Percentiles rank a stretch among this genome's conserved stretches.
Conservation (phyloP, 2,113 vertebrate genomes). For the Pipa parva region DNA sequence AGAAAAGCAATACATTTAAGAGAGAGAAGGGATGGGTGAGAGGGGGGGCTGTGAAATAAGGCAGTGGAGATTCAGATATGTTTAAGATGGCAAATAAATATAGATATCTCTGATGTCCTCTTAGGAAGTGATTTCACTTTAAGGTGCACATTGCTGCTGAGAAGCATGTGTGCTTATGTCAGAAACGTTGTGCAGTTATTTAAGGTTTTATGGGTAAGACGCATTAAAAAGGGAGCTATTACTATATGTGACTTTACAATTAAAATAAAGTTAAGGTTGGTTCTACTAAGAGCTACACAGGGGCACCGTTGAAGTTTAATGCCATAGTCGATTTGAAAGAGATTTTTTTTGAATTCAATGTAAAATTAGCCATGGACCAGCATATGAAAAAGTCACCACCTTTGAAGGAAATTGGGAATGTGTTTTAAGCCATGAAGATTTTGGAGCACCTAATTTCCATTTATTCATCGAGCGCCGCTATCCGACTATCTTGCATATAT, state of each 20-base stretch:
- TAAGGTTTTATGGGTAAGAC: slow-evolving; percentile 66
- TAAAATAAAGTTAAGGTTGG: slow-evolving; percentile 69
- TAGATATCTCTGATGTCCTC: slow-evolving; percentile 74
- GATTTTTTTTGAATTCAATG: slow-evolving; percentile 65
- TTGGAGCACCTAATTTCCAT: slow-evolving; percentile 48
- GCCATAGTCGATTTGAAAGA: slow-evolving; percentile 59
- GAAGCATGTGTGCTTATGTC: slow-evolving; percentile 68
- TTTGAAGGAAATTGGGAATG: slow-evolving; percentile 68
- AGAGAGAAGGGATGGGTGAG: not conserved
- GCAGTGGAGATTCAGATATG: slow-evolving; percentile 77
- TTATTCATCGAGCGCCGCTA: slow-evolving; percentile 58
- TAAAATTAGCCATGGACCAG: slow-evolving; percentile 71
- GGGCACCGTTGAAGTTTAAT: slow-evolving; percentile 58
- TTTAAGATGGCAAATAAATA: slow-evolving; percentile 81
- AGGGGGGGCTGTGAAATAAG: slow-evolving; percentile 60
- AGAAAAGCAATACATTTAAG: slow-evolving; percentile 77
- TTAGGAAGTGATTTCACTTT: slow-evolving; percentile 72
- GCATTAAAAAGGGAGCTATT: slow-evolving; percentile 70
- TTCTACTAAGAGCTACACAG: slow-evolving; percentile 60
- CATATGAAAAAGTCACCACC: slow-evolving; percentile 63
- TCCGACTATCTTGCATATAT: slow-evolving; percentile 57
- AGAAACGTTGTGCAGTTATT: slow-evolving; percentile 64
- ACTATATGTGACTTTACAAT: slow-evolving; percentile 79
- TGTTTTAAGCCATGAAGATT: slow-evolving; percentile 67
- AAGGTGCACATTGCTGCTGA: slow-evolving; percentile 70